Evolutionary conservation across 2,797 vertebrate species (phyloP).

Genomic region (Danio choprae): DNA sequence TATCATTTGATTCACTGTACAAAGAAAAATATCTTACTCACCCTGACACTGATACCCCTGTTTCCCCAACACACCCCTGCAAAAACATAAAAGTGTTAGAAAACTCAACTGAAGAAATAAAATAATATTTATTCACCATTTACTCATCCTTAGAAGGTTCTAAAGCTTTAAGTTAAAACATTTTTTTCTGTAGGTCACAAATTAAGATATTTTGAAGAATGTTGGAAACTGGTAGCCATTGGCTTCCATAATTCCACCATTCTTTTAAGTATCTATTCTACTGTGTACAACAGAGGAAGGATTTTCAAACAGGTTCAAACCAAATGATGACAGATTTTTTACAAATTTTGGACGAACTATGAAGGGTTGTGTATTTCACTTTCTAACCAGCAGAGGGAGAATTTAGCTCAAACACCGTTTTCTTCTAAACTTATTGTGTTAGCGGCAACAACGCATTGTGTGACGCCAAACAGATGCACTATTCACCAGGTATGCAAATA

Average conservation of each 20-base stretch:
- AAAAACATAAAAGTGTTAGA: slow-evolving; percentile 55
- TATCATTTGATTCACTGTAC: neutral
- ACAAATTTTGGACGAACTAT: slow-evolving; percentile 7
- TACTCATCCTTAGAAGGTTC: too few relatives aligned
- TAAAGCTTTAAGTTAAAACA: too few relatives aligned
- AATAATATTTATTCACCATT: too few relatives aligned
- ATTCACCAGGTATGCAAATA: slow-evolving; percentile 54
- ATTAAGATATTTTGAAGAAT: too few relatives aligned
- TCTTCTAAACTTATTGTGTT: neutral
- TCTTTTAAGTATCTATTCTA: too few relatives aligned
- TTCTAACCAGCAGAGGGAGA: slow-evolving; percentile 57
- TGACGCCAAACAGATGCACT: slow-evolving; percentile 54
- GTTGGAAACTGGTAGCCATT: too few relatives aligned
- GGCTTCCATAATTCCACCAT: too few relatives aligned
- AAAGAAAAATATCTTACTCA: slow-evolving; percentile 78
- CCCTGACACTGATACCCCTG: slow-evolving; percentile 99
- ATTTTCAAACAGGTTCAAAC: too few relatives aligned
- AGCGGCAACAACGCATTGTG: slow-evolving; percentile 45
- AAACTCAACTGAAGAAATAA: neutral
- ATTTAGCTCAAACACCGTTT: neutral
- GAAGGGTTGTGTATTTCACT: neutral
- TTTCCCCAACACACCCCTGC: slow-evolving; percentile 98
- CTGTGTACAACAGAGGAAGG: too few relatives aligned
- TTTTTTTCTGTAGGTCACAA: too few relatives aligned
- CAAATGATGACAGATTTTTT: too few relatives aligned